Base-by-base conservation (phyloP, 2,797 vertebrate species). In the Chloroceryle amazona region DNA sequence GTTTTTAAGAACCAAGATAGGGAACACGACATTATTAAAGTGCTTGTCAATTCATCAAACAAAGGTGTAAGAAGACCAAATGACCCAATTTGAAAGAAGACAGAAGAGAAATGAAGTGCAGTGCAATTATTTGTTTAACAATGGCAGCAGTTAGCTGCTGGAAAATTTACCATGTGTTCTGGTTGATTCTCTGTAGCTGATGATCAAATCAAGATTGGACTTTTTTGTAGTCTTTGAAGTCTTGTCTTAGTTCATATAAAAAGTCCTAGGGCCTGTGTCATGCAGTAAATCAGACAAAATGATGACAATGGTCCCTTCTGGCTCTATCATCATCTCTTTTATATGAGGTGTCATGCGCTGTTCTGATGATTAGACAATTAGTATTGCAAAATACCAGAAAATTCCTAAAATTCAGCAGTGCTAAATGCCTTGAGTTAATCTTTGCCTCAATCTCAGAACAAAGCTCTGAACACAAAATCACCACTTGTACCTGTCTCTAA, bases 201-300 rank as follows among this genome's bases (percentile, higher is more conserved):
- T 51, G 75, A 93, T 92, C 93, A 92, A 85, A 93, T 88, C 52
- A 49, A 85, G 68, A 94, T 74, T 10, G 1, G 46, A 78, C 67
- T 87, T 95, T 51, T 95, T 80, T 66, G 29, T 83, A 26, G 16
- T 71, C 91, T 93, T 94, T 92, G 84, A 96, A 94, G 86, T 42
- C 63, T 79, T 81, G 19, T 80, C 90, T 29, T 23, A 85, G 37
- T 74, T 93, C 67, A 81, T 39, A 49, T 7, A 89, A 93, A 89
- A 94, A 81, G 62, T 94, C 81, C 81, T 92, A 90, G 42, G 61
- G 79, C 79, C 46, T 37, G 8, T 71, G 61, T 87, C 71, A 89
- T 44, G 79, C 81, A 67, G 13, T 42, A 89, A 85, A 49, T 78
- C 65, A 78, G 54, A 89, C 29, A 78, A 94, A 85, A 68, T 46